Evolutionary conservation across 2,113 vertebrate species (phyloP).

Genomic region (Oryzias celebensis): DNA sequence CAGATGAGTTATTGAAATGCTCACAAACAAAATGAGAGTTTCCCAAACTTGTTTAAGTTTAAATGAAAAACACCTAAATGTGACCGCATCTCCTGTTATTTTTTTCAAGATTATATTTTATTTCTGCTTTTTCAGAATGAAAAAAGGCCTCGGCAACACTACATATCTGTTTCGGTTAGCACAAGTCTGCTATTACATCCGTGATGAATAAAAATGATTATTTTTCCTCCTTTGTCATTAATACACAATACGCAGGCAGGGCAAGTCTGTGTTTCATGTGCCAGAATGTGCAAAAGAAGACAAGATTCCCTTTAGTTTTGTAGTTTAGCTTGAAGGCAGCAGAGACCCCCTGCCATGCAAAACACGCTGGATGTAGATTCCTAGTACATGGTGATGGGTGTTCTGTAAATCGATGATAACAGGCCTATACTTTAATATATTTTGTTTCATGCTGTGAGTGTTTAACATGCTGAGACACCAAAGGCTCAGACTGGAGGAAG

Average conservation of each 20-base stretch:
- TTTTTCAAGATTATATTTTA: no score
- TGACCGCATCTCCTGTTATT: no score
- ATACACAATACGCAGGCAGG: constrained; percentile 27
- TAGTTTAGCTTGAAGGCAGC: constrained; percentile 50
- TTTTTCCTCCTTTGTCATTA: constrained; percentile 41
- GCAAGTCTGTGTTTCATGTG: constrained; percentile 26
- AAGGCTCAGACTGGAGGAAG: constrained; percentile 77
- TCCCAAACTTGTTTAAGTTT: no score
- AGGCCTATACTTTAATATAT: constrained; percentile 78
- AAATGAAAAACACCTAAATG: no score
- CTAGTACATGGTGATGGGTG: constrained; percentile 65
- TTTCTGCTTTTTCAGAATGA: no score
- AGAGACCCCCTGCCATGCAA: constrained; percentile 38
- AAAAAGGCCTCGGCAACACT: no score
- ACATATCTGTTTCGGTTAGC: not conserved
- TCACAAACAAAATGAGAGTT: constrained; percentile 9
- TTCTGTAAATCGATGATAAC: constrained; percentile 82
- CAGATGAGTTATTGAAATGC: constrained; percentile 2
- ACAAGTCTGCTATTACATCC: constrained; percentile 29
- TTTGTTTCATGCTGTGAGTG: constrained; percentile 84
- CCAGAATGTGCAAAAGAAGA: constrained; percentile 47
- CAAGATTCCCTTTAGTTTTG: constrained; percentile 40
- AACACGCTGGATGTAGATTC: constrained; percentile 58
- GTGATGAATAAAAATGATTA: constrained; percentile 43
- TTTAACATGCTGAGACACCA: constrained; percentile 86